A percentile compares a stretch with the other conserved stretches of the same genome.
Evolutionary conservation across 2,113 vertebrate species (phyloP).

Genomic region (Rhadina sibilatrix): DNA sequence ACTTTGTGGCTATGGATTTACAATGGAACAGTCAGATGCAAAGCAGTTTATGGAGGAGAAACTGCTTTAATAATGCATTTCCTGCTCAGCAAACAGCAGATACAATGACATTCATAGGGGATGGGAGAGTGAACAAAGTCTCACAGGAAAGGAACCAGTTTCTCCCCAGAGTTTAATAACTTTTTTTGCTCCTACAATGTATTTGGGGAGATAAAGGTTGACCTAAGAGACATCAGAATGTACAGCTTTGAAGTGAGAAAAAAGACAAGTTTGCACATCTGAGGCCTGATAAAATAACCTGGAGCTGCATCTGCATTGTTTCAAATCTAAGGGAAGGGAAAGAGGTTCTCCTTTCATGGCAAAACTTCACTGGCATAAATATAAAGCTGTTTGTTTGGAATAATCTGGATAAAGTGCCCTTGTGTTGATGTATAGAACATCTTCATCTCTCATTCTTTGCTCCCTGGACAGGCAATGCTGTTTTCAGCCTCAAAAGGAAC

Average conservation of each 20-base stretch:
- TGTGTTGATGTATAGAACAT: background rate
- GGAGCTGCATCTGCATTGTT: background rate
- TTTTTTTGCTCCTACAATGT: background rate
- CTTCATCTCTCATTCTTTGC: background rate
- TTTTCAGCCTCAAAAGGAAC: background rate
- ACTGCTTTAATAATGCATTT: slow-evolving; percentile 67
- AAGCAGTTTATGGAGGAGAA: slow-evolving; percentile 58
- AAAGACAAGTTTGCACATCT: background rate
- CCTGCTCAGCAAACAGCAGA: slow-evolving; percentile 62
- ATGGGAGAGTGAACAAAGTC: background rate
- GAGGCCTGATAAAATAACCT: background rate
- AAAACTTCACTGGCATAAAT: background rate
- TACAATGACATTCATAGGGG: slow-evolving; percentile 27
- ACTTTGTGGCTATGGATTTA: slow-evolving; percentile 51
- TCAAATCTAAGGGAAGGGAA: background rate
- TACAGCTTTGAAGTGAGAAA: background rate
- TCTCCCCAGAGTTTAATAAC: slow-evolving; percentile 28
- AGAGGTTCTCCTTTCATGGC: background rate
- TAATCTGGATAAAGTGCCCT: background rate
- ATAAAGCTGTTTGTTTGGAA: background rate
- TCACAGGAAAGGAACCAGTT: background rate
- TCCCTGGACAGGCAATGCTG: background rate
- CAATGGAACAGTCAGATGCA: slow-evolving; percentile 47
- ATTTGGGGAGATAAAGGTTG: background rate
- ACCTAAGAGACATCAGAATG: background rate